Percentiles rank a stretch among this genome's conserved stretches.
These are phyloP conservation scores for Rotaria sp. DNA, from an alignment of 2,888 invertebrate species.

Conservation along the genomic window DNA sequence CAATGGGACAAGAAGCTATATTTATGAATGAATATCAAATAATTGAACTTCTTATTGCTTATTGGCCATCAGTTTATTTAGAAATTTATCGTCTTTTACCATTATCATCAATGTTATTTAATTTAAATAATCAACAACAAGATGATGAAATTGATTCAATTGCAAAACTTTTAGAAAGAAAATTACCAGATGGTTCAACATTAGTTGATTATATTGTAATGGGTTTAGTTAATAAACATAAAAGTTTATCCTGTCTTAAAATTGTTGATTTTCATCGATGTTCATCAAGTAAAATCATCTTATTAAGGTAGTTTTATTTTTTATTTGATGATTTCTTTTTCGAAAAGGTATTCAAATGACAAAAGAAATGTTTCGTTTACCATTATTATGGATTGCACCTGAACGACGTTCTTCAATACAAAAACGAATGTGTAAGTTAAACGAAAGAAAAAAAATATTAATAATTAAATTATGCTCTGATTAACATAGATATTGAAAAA, in stretches of 20 bases:
- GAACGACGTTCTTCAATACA: neutral
- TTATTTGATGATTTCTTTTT: neutral
- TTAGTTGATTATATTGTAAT: slow-evolving; percentile 3
- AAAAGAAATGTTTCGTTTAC: slow-evolving; percentile 6
- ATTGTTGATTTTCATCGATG: slow-evolving; percentile 20
- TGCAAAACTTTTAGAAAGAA: neutral
- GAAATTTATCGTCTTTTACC: neutral
- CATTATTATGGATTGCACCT: slow-evolving; percentile 10
- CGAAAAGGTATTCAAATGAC: neutral
- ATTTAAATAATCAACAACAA: neutral
- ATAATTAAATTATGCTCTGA: too few relatives aligned
- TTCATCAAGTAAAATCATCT: neutral
- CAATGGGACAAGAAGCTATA: slow-evolving; percentile 6
- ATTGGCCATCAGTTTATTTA: neutral
- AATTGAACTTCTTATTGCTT: slow-evolving; percentile 18
- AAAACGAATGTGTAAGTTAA: slow-evolving; percentile 29
- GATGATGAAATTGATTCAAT: slow-evolving; percentile 19
- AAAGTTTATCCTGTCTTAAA: neutral
- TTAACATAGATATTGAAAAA: neutral
- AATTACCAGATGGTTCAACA: slow-evolving; percentile 20
- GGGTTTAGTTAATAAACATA: slow-evolving; percentile 19
- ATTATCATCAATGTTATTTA: neutral
- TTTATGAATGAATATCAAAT: slow-evolving; percentile 29
- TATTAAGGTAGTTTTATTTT: neutral
- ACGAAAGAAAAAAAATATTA: neutral